Evolutionary conservation across 2,888 invertebrate genomes (phyloP).

Genomic region (Theodoxus fluviatilis): DNA sequence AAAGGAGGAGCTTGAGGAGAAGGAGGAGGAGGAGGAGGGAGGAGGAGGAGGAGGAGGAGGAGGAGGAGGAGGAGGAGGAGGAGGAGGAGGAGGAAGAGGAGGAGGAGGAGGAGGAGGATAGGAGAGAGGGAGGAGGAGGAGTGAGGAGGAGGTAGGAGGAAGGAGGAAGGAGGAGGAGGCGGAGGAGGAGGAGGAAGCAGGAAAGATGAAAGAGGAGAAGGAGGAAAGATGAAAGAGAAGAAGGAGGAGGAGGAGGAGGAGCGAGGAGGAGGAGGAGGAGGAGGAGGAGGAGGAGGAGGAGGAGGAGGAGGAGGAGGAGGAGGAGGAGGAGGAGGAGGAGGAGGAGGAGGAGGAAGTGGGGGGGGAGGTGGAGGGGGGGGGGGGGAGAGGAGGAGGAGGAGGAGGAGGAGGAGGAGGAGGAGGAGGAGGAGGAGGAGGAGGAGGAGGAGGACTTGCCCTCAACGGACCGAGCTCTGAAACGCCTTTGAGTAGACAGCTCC

Average conservation of each 20-base stretch:
- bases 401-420: no score
- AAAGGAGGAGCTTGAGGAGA: not conserved
- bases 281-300: not conserved
- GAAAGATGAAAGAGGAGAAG: not conserved
- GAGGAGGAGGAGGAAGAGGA: slow-evolving; percentile 1
- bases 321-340: not conserved
- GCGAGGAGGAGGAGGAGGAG: not conserved
- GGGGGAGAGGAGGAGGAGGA: no score
- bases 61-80: not conserved
- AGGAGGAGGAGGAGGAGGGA: slow-evolving; percentile 7
- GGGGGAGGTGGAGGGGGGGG: no score
- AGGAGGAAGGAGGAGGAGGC: not conserved
- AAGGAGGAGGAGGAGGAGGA: not conserved
- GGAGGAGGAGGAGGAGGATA: slow-evolving; percentile 3
- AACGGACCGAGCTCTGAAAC: no score
- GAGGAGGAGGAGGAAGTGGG: slow-evolving; percentile 1
- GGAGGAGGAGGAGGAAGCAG: not conserved
- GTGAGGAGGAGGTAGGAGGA: not conserved
- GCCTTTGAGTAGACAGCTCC: no score
- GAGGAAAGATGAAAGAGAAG: not conserved
- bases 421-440: no score
- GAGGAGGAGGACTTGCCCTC: no score
- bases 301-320: slow-evolving; percentile 1
- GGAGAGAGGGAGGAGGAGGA: not conserved
- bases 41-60: not conserved